Conservation (phyloP, 2,888 invertebrate genomes). For the Scelioninae gen. 1 region DNA sequence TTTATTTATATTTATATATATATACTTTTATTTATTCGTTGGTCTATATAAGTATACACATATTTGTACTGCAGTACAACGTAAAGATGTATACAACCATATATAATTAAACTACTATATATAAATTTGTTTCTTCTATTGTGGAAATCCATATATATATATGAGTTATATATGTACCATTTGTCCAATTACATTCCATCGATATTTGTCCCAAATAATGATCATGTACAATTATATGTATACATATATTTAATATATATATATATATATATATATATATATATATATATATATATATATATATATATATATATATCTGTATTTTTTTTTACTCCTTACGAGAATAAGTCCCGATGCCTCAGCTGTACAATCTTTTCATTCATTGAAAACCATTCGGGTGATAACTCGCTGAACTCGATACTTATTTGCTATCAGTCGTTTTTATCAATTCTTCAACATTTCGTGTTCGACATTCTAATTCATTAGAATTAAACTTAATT, state of each 20-base stretch:
- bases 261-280: conserved; percentile 19
- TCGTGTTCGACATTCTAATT: conserved; percentile 69
- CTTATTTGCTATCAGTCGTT: conserved; percentile 83
- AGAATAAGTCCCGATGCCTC: conserved; percentile 79
- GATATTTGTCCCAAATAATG: too few relatives aligned
- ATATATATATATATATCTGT: too few relatives aligned
- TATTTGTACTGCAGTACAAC: too few relatives aligned
- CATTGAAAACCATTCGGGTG: conserved; percentile 72
- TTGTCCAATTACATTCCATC: too few relatives aligned
- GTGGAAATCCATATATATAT: too few relatives aligned
- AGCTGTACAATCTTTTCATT: conserved; percentile 73
- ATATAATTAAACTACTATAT: too few relatives aligned
- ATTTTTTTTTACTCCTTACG: conserved; percentile 69
- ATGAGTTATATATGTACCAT: too few relatives aligned
- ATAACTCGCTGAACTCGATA: conserved; percentile 78
- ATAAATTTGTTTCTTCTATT: too few relatives aligned
- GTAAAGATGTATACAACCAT: conserved; percentile 33
- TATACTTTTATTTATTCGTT: conserved; percentile 42
- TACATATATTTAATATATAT: conserved; percentile 7
- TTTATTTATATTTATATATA: conserved; percentile 40
- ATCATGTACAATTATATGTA: conserved; percentile 9
- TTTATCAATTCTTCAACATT: conserved; percentile 73
- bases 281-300: conserved; percentile 39
- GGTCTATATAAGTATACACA: conserved; percentile 47
- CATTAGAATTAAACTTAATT: conserved; percentile 71